Evolutionary conservation across 2,888 invertebrate genomes (phyloP).

Genomic region (Drosophila nr. perissopoda): DNA sequence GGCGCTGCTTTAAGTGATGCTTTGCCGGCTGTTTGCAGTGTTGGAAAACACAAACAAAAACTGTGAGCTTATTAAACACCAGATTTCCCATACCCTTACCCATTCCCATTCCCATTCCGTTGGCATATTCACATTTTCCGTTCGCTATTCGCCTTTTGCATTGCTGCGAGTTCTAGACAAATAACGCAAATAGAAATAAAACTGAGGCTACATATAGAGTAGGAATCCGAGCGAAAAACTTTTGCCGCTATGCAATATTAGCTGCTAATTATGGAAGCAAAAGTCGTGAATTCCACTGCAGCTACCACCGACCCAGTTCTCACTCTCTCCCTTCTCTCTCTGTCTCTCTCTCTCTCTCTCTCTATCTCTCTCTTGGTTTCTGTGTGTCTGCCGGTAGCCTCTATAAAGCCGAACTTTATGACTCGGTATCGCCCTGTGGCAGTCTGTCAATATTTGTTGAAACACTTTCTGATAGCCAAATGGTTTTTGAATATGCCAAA

Average conservation of each 20-base stretch:
- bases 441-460: conserved; percentile 84
- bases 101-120: neutral
- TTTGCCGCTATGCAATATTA: conserved; percentile 76
- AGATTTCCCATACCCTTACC: conserved; percentile 33
- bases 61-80: conserved; percentile 79
- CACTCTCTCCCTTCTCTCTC: neutral
- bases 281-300: conserved; percentile 38
- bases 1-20: conserved; percentile 42
- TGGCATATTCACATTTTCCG: conserved; percentile 15
- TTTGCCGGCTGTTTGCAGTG: conserved; percentile 69
- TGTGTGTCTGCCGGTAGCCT: neutral
- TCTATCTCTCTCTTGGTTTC: conserved; percentile 3
- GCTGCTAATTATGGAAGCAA: conserved; percentile 73
- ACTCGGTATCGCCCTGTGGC: conserved; percentile 45
- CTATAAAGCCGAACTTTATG: conserved; percentile 29
- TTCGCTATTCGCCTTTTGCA: conserved; percentile 24
- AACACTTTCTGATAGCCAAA: conserved; percentile 80
- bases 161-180: conserved; percentile 64
- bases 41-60: conserved; percentile 77
- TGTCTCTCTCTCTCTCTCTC: neutral
- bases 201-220: conserved; percentile 47
- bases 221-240: conserved; percentile 59
- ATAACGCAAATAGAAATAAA: conserved; percentile 76
- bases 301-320: conserved; percentile 48
- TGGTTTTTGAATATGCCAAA: conserved; percentile 77